Percentiles rank a stretch among this genome's conserved stretches.
These are phyloP conservation scores for Chascanopsetta lugubris DNA, from an alignment of 2,113 vertebrate species.

Conservation along the genomic window DNA sequence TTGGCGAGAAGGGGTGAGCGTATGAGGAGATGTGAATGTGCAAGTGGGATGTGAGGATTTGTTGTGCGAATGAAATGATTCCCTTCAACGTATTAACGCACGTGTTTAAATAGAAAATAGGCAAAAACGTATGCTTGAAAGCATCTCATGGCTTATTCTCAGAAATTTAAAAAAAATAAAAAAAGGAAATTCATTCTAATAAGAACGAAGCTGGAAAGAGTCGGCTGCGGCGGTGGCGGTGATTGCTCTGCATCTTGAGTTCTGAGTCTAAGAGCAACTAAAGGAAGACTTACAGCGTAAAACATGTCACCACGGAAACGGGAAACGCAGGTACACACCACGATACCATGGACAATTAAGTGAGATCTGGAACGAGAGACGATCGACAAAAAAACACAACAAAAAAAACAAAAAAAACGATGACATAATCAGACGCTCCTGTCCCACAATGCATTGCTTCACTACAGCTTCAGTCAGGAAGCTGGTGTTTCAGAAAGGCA, in stretches of 20 bases:
- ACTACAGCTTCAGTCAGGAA: conserved; percentile 79
- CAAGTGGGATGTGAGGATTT: conserved; percentile 56
- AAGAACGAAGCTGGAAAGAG: conserved; percentile 67
- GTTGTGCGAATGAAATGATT: conserved; percentile 66
- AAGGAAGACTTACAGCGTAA: conserved; percentile 82
- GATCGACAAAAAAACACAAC: too few relatives aligned
- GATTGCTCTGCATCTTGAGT: conserved; percentile 76
- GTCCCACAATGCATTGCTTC: conserved; percentile 85
- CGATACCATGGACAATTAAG: conserved; percentile 75
- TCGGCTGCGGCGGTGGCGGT: conserved; percentile 64
- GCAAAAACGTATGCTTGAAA: conserved; percentile 78
- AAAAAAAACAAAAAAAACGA: too few relatives aligned
- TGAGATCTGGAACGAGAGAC: conserved; percentile 72
- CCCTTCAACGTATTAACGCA: conserved; percentile 64
- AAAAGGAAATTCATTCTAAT: conserved; percentile 67
- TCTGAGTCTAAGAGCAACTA: conserved; percentile 78
- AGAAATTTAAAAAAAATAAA: conserved; percentile 71
- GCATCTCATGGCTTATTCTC: conserved; percentile 83
- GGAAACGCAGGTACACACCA: conserved; percentile 67
- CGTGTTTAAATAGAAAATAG: conserved; percentile 76
- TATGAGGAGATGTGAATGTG: conserved; percentile 65
- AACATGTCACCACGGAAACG: conserved; percentile 72
- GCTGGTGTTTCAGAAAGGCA: conserved; percentile 86
- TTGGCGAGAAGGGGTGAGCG: conserved; percentile 75
- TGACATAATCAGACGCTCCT: conserved; percentile 77